Evolutionary conservation across 2,113 vertebrate genomes (phyloP), one percentile per base, ranked within the genome.

Genomic region (Campylorhamphus procurvoides): DNA sequence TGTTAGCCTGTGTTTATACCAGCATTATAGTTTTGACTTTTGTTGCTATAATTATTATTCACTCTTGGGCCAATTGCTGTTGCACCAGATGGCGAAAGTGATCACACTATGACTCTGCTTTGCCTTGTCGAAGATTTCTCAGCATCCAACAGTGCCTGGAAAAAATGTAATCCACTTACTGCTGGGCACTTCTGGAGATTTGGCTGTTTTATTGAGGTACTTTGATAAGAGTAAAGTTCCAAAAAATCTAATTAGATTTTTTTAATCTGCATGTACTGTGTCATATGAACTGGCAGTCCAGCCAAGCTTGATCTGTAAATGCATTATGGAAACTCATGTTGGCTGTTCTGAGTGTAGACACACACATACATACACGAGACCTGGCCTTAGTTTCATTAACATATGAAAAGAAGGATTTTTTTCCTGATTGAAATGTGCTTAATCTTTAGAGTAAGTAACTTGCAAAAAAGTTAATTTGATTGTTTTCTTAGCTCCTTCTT

Each of bases 41-140:
- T 64, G 49, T 91, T 94, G 37, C 53, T 94, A 9, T 84, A 87
- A 84, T 82, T 89, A 60, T 87, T 92, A 56, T 16, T 82, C 2
- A 18, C 49, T 93, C 46, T 73, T 87, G 39, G 85, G 69, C 84
- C 84, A 91, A 24, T 60, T 64, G 44, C 62, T 76, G 6, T 89
- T 93, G 73, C 58, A 82, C 37, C 81, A 95, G 87, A 84, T 94
- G 71, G 91, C 0, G 1, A 72, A 95, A 91, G 23, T 33, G 37
- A 73, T 93, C 66, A 27, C 1, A 1, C 50, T 72, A 53, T 69
- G 77, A 14, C 31, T 88, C 52, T 90, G 74, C 47, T 86, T 86
- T 89, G 28, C 60, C 17, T 89, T 82, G 29, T 78, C 52, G 79
- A 60, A 90, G 69, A 72, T 71, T 83, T 95, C 37, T 82, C 42